phyloP scores from a whole-genome alignment of 2,113 vertebrate genomes.

The Tricholaema leucomelas region DNA sequence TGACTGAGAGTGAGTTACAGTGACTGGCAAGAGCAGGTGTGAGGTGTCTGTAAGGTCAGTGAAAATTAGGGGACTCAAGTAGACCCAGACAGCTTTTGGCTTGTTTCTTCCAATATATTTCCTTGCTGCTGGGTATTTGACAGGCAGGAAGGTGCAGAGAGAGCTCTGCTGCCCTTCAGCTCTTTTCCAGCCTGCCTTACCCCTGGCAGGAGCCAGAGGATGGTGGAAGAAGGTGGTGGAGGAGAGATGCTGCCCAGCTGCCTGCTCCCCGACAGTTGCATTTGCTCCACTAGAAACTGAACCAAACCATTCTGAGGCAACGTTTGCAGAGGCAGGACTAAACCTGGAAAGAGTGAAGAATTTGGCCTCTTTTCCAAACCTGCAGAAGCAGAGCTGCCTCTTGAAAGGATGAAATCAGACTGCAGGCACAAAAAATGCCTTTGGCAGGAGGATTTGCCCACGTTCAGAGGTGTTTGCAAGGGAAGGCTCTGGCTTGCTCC shows the following conservation, averaged over 20 bases:
- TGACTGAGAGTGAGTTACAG: neutral
- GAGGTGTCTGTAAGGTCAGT: neutral
- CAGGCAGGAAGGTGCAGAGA: neutral
- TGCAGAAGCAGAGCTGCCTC: neutral
- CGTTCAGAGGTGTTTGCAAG: neutral
- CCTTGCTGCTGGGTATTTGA: neutral
- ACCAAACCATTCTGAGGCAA: accelerated
- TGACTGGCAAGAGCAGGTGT: neutral
- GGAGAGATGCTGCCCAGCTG: neutral
- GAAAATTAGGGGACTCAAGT: neutral
- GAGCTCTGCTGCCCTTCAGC: neutral
- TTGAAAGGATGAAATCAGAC: neutral
- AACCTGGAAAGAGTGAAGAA: neutral
- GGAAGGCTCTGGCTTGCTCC: neutral
- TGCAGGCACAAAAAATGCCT: neutral
- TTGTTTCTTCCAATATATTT: neutral
- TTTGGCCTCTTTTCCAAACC: neutral
- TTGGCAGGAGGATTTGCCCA: neutral
- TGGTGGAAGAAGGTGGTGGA: neutral
- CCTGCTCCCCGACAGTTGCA: neutral
- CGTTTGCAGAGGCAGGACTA: neutral
- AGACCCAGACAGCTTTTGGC: neutral
- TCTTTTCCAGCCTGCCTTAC: neutral
- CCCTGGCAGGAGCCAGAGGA: neutral
- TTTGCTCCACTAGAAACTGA: neutral